phyloP scores from a whole-genome alignment of 2,113 vertebrate genomes.

The Pterocles gutturalis region DNA sequence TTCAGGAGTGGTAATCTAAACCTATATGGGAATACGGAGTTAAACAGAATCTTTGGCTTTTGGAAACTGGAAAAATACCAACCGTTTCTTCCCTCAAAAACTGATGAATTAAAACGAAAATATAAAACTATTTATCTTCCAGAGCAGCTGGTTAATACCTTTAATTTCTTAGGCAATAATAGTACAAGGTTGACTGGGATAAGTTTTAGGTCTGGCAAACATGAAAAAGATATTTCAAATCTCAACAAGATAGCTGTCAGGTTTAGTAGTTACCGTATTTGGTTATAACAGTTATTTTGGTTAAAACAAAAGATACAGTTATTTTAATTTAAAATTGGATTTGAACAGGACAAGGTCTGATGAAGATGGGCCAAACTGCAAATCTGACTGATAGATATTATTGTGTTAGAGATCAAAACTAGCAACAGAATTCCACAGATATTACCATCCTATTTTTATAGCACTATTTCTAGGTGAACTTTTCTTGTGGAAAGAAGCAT shows the following conservation, averaged over 20 bases:
- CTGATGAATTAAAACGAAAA: background rate
- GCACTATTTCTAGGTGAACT: background rate
- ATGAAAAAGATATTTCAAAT: conserved; percentile 1
- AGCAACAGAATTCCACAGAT: background rate
- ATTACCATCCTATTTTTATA: background rate
- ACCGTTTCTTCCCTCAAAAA: background rate
- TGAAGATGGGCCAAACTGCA: background rate
- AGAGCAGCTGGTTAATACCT: background rate
- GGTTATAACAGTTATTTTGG: background rate
- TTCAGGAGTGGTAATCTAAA: background rate
- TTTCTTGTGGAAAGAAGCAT: background rate
- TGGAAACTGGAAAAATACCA: background rate
- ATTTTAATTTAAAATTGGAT: conserved; percentile 2
- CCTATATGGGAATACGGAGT: background rate
- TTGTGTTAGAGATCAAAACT: background rate
- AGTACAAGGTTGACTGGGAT: background rate
- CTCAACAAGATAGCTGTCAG: background rate
- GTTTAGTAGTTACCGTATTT: conserved; percentile 9
- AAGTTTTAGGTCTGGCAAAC: background rate
- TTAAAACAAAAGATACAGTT: background rate
- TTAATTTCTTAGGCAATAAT: conserved; percentile 17
- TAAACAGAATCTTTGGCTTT: background rate
- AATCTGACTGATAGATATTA: background rate
- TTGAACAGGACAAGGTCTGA: background rate
- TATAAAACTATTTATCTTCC: background rate